phyloP scores from a whole-genome alignment of 2,888 invertebrate species.

The Erebia palarica region DNA sequence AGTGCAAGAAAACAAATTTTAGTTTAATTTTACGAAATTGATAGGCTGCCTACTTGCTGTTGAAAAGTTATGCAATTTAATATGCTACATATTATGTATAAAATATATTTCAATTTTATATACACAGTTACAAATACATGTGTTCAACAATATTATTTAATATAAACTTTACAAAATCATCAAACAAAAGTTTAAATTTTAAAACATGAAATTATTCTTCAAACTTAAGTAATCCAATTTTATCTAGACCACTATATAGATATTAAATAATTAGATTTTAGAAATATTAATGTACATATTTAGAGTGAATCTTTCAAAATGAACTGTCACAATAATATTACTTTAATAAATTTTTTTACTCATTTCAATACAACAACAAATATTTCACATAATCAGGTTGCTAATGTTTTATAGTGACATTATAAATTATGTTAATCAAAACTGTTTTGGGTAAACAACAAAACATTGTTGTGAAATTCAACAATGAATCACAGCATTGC shows the following conservation, averaged over 20 bases:
- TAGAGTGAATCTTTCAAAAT: too few species aligned
- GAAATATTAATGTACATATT: too few species aligned
- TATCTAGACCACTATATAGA: background rate
- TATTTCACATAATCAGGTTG: background rate
- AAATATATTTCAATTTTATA: background rate
- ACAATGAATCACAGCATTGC: conserved; percentile 34
- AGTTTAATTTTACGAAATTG: background rate
- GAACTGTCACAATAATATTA: too few species aligned
- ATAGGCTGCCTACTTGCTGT: background rate
- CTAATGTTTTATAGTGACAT: background rate
- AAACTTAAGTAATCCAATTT: too few species aligned
- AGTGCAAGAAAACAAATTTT: background rate
- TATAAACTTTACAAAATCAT: background rate
- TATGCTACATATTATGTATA: too few species aligned
- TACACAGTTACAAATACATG: background rate
- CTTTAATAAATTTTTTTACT: too few species aligned
- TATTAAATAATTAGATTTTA: too few species aligned
- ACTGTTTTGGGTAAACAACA: background rate
- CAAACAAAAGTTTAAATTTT: background rate
- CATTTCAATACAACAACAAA: background rate
- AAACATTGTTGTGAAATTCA: conserved; percentile 11
- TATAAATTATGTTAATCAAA: background rate
- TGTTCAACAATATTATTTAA: background rate
- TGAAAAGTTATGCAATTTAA: too few species aligned
- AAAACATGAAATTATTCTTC: too few species aligned